Base-by-base conservation (phyloP, 1,140 invertebrate genomes). In the Drosophila quadrilineata region DNA sequence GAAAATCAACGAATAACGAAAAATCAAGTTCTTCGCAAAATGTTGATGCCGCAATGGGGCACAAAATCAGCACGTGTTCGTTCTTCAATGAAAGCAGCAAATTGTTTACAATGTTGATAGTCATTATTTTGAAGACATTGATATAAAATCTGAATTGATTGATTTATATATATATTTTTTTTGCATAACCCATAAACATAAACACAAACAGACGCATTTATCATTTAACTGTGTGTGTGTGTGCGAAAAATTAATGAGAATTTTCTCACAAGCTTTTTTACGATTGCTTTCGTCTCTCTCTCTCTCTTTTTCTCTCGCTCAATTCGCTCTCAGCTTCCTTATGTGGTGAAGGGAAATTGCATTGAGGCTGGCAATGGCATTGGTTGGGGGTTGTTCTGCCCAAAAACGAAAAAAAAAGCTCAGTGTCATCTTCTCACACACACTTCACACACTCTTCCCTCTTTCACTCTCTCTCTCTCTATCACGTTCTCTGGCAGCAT, bases 281-380 rank as follows among this genome's bases (percentile, higher is more conserved):
- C 31, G 26, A 19, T 28, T 41, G 43, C 46, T 59, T 36, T 16
- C n/a, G 6, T 21, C 38, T 6, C n/a, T 29, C 33, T 24, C 31
- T 52, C 9, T n/a, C 26, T 31, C 17, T 33, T 22, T 29, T 2
- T 31, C 35, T 2, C 28, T 38, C 6, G 16, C 40, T 49, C 26
- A 29, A 12, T 16, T 41, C 9, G 35, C 45, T 65, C 52, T 33
- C 60, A 57, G 28, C 50, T 59, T 49, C 45, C 54, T 50, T 24
- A 12, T 68, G 57, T 54, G 68, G 49, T 31, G 41, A 70, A 65
- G 66, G 36, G 36, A 75, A 85, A 85, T 62, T 68, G 79, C 79
- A 85, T 79, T 85, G 79, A 76, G 79, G 79, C 71, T 85, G 79
- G 79, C 79, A 85, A 85, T 85, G 79, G 79, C 79, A 85, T 85